Evolutionary conservation across 2,888 invertebrate genomes (phyloP), one percentile per base, ranked within the genome.

Genomic region (Drosophila mercatorum): DNA sequence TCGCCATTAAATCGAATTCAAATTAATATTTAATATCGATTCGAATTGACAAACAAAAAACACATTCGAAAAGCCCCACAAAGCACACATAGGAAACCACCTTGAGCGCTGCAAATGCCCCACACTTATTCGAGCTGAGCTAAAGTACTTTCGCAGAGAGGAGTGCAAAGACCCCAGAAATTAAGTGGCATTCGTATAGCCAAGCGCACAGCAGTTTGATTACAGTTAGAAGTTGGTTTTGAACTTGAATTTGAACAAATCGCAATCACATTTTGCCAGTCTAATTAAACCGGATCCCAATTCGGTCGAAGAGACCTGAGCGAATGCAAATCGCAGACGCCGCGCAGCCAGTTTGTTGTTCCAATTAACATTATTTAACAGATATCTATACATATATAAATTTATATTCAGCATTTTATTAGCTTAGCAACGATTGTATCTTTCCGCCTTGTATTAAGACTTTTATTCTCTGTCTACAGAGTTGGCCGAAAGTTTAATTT

Each of bases 111-210:
- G 31, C 57, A 49, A 63, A 64, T 58, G 64, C 62, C 65, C 47
- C 10, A 36, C 57, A 40, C 40, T 63, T 51, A 55, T 72, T 68
- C 41, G 65, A 55, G 38, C 49, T 31, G 28, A 40, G 38, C 53
- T 17, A 31, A 51, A 56, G 56, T 57, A 55, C 63, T 69, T 52
- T 61, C 56, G 53, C 38, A 53, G 43, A 26, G 31, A 6, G 26
- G 57, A 68, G 80, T 80, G 80, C 76, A 80, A 77, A 75, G 76
- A 77, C 76, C 76, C 31, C 57, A 53, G 28, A 41, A 34, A 58
- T 8, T 11, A 28, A 62, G 36, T 14, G 28, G 4, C 28, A 11
- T 51, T 10, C 36, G 26, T 58, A 41, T 22, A 6, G 1, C 17
- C 22, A 31, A 38, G 31, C 31, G 11, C 5, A 43, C 3, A 56